phyloP scores from a whole-genome alignment of 2,888 invertebrate species.

The Nemotelus pantherinus region DNA sequence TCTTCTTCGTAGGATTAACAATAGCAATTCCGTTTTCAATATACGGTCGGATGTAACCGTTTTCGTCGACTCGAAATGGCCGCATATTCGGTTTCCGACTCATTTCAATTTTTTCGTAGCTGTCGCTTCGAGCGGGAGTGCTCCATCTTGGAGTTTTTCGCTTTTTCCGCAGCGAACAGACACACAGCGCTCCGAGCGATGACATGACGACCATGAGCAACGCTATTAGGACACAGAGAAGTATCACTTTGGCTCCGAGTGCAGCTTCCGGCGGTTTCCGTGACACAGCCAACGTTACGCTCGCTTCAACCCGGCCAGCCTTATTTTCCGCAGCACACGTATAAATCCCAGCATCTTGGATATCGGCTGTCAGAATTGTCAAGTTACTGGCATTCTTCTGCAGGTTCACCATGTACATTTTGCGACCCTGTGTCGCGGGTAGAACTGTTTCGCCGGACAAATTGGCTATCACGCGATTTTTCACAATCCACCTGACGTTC shows the following conservation, averaged over 20 bases:
- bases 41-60: constrained; percentile 49
- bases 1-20: constrained; percentile 66
- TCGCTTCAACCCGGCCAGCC: constrained; percentile 79
- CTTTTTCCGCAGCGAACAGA: constrained; percentile 69
- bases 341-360: constrained; percentile 80
- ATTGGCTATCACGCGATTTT: constrained; percentile 76
- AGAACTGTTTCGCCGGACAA: constrained; percentile 63
- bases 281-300: constrained; percentile 77
- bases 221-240: constrained; percentile 77
- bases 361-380: constrained; percentile 76
- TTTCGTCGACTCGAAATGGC: constrained; percentile 52
- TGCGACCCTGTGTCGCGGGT: constrained; percentile 67
- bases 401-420: constrained; percentile 74
- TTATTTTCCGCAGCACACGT: constrained; percentile 83
- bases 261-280: constrained; percentile 71
- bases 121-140: constrained; percentile 68
- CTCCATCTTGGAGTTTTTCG: constrained; percentile 69
- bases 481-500: constrained; percentile 76
- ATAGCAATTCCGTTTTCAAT: constrained; percentile 60
- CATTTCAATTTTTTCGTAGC: constrained; percentile 83
- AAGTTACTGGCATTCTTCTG: constrained; percentile 77
- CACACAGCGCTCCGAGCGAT: constrained; percentile 74
- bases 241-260: constrained; percentile 70
- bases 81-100: constrained; percentile 67
- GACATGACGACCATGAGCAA: constrained; percentile 73